Evolutionary conservation across 2,797 vertebrate genomes (phyloP), one percentile per base, ranked within the genome.

Genomic region (Phalanger gymnotis): DNA sequence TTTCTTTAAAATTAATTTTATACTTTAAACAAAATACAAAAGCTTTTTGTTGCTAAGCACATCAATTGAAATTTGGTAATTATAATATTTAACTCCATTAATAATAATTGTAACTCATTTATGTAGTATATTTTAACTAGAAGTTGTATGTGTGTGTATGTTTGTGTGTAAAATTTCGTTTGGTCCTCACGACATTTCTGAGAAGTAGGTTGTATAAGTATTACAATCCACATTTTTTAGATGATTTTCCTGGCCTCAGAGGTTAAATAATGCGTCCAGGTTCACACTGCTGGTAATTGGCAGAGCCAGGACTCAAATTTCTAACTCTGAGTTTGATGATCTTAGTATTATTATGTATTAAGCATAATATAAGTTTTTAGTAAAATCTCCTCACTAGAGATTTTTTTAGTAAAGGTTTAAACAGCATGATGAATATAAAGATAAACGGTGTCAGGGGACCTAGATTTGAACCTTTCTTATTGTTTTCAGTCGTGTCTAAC

Each of bases 221-320:
- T 11, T 47, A 81, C 22, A 81, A 47, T 4, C 19, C 40, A 47
- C 22, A 81, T 81, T 81, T 81, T 47, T 47, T 22, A 81, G 73
- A 81, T 81, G 73, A 47, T 81, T 81, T 81, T 81, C 40, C 9
- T 81, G 73, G 22, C 40, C 19, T 47, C 40, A 47, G 40, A 81
- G 73, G 40, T 81, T 91, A 73, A 73, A 58, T 27, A 92, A 25
- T 28, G 56, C n/a, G 34, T 57, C 54, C 28, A 55, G 4, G 91
- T 19, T 13, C 95, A 47, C 56, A 56, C 0, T 55, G 53, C n/a
- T 73, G 66, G 25, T 54, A 40, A 94, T 16, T 66, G 19, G 27
- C 4, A 54, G 28, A 90, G 47, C 4, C 90, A 93, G 57, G 92
- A 89, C n/a, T 95, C 92, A 91, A 61, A 95, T 27, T 81, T 81